Conservation (phyloP, 2,797 vertebrate genomes). For the Orientallactaga sibirica region DNA sequence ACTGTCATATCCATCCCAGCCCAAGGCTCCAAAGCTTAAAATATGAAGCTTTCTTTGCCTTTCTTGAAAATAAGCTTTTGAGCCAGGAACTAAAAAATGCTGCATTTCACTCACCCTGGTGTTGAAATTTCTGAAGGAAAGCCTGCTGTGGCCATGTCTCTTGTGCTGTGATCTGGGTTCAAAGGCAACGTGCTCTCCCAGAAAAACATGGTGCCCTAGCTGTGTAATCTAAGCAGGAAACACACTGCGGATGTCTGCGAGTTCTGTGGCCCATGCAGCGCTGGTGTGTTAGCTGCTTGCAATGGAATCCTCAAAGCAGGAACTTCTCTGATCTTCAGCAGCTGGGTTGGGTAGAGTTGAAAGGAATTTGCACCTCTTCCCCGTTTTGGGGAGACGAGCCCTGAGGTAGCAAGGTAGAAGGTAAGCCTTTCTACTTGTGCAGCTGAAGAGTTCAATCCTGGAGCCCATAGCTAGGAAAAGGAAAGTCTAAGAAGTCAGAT, state of each 20-base stretch:
- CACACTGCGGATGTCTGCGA: fast-evolving
- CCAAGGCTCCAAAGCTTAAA: background rate
- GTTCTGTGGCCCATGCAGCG: background rate
- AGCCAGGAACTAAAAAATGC: background rate
- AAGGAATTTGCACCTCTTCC: background rate
- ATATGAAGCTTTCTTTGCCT: background rate
- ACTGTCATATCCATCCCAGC: background rate
- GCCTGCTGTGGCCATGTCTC: background rate
- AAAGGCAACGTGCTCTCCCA: background rate
- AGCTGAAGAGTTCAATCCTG: background rate
- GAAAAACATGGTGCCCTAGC: background rate
- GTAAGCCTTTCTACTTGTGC: background rate
- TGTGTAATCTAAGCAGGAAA: background rate
- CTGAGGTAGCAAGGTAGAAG: background rate
- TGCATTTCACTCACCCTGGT: background rate
- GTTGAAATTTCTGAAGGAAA: background rate
- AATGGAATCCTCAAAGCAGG: too few species aligned
- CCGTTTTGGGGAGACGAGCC: background rate
- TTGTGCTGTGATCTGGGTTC: background rate
- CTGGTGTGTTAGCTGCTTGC: background rate
- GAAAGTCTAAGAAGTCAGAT: background rate
- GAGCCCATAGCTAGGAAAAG: background rate
- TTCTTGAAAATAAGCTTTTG: background rate
- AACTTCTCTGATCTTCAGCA: background rate
- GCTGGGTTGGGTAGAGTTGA: background rate